These are phyloP conservation scores for Pherbina coryleti DNA, from an alignment of 2,888 invertebrate species.

Conservation along the genomic window DNA sequence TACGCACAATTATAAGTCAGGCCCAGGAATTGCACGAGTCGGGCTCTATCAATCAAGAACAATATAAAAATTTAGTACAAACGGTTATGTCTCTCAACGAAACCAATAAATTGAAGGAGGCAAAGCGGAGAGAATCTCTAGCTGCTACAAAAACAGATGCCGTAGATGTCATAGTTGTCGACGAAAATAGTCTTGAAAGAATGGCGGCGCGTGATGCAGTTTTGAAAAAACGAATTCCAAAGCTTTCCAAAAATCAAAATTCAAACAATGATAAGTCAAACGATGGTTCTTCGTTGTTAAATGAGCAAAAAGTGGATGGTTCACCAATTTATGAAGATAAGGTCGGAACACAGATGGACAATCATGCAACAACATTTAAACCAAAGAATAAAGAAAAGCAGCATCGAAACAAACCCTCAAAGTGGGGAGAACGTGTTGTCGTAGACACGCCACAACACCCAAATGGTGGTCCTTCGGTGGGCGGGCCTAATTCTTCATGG, in stretches of 20 bases:
- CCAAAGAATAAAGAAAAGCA: constrained; percentile 33
- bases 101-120: constrained; percentile 79
- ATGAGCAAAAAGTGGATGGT: constrained; percentile 46
- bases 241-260: constrained; percentile 54
- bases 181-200: constrained; percentile 51
- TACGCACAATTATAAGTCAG: constrained; percentile 83
- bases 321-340: constrained; percentile 55
- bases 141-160: constrained; percentile 42
- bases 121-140: constrained; percentile 78
- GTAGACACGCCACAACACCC: constrained; percentile 20
- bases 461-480: constrained; percentile 48
- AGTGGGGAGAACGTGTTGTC: constrained; percentile 63
- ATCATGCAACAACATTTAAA: constrained; percentile 44
- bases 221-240: constrained; percentile 69
- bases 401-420: constrained; percentile 62
- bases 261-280: constrained; percentile 49
- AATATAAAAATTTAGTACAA: constrained; percentile 82
- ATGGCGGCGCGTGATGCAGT: constrained; percentile 70
- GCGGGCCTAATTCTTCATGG: constrained; percentile 38
- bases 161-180: constrained; percentile 60
- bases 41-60: constrained; percentile 80
- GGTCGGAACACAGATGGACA: constrained; percentile 39
- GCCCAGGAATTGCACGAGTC: constrained; percentile 84
- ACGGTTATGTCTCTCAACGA: constrained; percentile 85
- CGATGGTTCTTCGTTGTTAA: constrained; percentile 50